Conservation (phyloP, 1,140 invertebrate species). For the Oncopeltus fasciatus region DNA sequence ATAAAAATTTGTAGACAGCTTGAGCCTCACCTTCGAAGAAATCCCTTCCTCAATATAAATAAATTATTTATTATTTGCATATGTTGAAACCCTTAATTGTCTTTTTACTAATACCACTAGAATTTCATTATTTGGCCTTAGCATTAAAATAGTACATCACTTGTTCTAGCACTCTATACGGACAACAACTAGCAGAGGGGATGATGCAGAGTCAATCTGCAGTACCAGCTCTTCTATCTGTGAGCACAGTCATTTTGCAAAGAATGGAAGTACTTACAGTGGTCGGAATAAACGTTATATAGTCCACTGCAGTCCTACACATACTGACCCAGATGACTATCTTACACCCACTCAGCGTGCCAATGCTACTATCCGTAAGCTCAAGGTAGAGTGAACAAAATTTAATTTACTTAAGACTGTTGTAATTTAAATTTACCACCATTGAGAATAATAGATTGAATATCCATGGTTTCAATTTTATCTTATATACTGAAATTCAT, state of each 20-base stretch:
- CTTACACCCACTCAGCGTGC: conserved; percentile 73
- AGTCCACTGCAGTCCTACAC: conserved; percentile 57
- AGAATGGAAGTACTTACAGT: conserved; percentile 63
- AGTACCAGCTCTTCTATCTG: neutral
- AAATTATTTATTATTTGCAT: neutral
- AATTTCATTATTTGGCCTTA: neutral
- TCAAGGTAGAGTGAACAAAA: conserved; percentile 38
- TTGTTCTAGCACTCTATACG: neutral
- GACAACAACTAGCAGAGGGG: neutral
- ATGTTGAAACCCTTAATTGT: neutral
- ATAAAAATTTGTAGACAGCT: neutral
- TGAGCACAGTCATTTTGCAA: conserved; percentile 54
- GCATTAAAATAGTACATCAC: neutral
- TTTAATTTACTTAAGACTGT: too few relatives aligned
- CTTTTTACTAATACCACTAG: neutral
- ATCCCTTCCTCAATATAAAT: neutral
- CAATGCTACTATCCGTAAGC: conserved; percentile 55
- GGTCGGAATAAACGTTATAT: conserved; percentile 56
- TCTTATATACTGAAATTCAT: too few relatives aligned
- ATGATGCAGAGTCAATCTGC: conserved; percentile 1
- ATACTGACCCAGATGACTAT: conserved; percentile 59
- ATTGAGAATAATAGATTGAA: too few relatives aligned
- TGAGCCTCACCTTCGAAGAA: neutral
- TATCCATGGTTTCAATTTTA: too few relatives aligned
- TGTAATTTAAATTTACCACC: too few relatives aligned